These are phyloP conservation scores for Pseudorhiza aurosa DNA, from an alignment of 30 jellyfish, hydroid and myxozoan genomes.

Conservation along the genomic window DNA sequence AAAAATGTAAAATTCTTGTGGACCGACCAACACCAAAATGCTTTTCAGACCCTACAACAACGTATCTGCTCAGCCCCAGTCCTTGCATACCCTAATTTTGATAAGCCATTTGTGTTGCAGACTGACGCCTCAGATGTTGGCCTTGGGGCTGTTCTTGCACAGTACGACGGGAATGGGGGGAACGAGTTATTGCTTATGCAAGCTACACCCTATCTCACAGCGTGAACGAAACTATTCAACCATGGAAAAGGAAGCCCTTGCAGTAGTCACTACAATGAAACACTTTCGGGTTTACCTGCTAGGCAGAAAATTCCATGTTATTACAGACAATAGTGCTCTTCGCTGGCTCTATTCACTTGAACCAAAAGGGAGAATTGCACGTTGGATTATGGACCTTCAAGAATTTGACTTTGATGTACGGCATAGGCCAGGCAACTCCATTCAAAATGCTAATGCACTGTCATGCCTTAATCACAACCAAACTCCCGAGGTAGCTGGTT, in stretches of 20 bases:
- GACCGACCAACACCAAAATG: constrained; percentile 22
- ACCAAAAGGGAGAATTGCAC: constrained; percentile 69
- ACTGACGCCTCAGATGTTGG: constrained; percentile 56
- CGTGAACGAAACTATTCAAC: constrained; percentile 17
- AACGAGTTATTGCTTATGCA: constrained; percentile 45
- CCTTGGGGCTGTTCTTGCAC: constrained; percentile 55
- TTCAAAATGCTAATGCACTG: constrained; percentile 62
- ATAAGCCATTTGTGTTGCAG: constrained; percentile 28
- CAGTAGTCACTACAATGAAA: constrained; percentile 40
- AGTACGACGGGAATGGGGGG: constrained; percentile 23
- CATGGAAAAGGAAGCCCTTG: constrained; percentile 65
- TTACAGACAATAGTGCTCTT: constrained; percentile 64
- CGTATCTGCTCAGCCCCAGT: constrained; percentile 45
- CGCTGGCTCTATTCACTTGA: constrained; percentile 54
- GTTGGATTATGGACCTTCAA: constrained; percentile 68
- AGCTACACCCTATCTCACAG: constrained; percentile 17
- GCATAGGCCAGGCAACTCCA: constrained; percentile 55
- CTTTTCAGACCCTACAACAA: constrained; percentile 11
- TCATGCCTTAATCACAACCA: constrained; percentile 50
- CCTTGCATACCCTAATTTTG: constrained; percentile 60
- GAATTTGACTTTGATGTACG: constrained; percentile 33
- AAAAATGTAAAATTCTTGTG: constrained; percentile 20
- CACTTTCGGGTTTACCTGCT: constrained; percentile 45
- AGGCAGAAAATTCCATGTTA: constrained; percentile 26
- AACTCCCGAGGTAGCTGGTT: background rate